These are phyloP conservation scores for Ichneumoninae sp. DNA, from an alignment of 2,888 invertebrate species.

Conservation along the genomic window DNA sequence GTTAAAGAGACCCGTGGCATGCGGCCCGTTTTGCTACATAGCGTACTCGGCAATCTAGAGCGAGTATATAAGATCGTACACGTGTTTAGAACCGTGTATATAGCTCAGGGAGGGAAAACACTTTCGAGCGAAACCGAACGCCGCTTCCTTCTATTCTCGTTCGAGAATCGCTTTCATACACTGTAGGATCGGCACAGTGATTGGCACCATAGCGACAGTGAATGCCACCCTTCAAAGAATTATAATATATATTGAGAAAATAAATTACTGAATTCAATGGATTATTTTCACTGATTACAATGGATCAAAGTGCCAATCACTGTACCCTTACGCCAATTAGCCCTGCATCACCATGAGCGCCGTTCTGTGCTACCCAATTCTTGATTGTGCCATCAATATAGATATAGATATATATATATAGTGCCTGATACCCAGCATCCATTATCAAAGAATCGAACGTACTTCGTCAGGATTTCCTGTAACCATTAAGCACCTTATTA, in stretches of 20 bases:
- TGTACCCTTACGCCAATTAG: constrained; percentile 4
- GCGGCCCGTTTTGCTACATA: constrained; percentile 45
- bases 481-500: constrained; percentile 16
- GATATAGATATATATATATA: constrained; percentile 16
- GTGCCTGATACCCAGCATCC: constrained; percentile 32
- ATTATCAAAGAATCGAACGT: constrained; percentile 6
- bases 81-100: constrained; percentile 21
- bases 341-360: constrained; percentile 9
- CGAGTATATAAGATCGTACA: constrained; percentile 32
- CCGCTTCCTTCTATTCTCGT: neutral
- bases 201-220: neutral
- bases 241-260: neutral
- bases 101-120: constrained; percentile 10
- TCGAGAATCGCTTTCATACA: neutral
- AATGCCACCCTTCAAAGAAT: neutral
- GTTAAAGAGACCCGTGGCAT: constrained; percentile 48
- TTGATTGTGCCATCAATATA: constrained; percentile 3
- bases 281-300: neutral
- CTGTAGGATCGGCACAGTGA: constrained; percentile 10
- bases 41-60: constrained; percentile 41
- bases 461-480: neutral
- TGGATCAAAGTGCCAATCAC: constrained; percentile 8
- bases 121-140: constrained; percentile 11
- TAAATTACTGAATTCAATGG: neutral
- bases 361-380: constrained; percentile 7